Conservation (phyloP, 2,113 vertebrate genomes). For the Antigone vipio region DNA sequence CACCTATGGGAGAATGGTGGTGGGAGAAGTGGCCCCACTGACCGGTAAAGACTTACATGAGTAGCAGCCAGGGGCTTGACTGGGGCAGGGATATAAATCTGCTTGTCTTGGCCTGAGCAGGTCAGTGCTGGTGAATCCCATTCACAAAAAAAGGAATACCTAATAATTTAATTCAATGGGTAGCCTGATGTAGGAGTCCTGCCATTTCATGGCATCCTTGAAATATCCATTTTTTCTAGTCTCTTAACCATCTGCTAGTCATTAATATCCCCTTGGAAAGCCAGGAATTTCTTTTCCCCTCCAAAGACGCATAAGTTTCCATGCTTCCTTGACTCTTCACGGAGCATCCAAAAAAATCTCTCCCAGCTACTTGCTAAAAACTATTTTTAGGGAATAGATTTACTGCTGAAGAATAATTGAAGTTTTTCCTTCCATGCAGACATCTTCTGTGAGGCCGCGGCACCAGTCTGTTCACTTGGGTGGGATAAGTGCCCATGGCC, state of each 20-base stretch:
- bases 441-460: fast-evolving
- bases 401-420: neutral
- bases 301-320: neutral
- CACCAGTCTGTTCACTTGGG: neutral
- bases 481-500: neutral
- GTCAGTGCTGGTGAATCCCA: neutral
- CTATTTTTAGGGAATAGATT: neutral
- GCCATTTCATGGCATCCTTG: neutral
- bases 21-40: neutral
- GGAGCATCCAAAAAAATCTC: neutral
- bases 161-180: neutral
- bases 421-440: neutral
- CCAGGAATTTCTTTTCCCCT: neutral
- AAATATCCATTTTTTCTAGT: neutral
- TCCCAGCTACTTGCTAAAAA: constrained; percentile 16
- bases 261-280: constrained; percentile 16
- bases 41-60: neutral
- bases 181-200: neutral
- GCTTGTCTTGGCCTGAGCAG: neutral
- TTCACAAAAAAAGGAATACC: neutral
- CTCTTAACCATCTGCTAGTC: constrained; percentile 25
- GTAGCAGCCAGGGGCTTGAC: neutral
- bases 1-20: neutral
- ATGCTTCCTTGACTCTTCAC: neutral
- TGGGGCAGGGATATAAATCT: neutral